Evolutionary conservation across 2,888 invertebrate species (phyloP), one percentile per base, ranked within the genome.

Genomic region (Nephrocerus scutellatus): DNA sequence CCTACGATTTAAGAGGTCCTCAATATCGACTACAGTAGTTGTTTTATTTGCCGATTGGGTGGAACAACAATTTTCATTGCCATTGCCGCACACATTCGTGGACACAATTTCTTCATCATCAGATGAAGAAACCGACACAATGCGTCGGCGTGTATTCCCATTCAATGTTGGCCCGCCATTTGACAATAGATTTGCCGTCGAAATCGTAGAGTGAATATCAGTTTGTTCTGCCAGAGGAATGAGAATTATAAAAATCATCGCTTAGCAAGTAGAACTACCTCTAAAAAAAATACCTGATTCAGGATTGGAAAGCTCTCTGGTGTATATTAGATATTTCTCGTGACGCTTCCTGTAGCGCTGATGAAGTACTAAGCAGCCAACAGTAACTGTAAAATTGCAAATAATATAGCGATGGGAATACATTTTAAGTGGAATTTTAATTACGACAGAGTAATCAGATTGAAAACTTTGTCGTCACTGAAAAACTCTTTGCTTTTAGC

Each of bases 361-460:
- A 67, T 89, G 87, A 39, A 91, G 66, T 20, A 90, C 80, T 41
- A 92, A 71, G 56, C 86, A 85, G 2, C 85, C 84, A 4, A 84
- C 75, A 1, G 88, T 85, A 31, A 89, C 85, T 80, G 66, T 5
- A 61, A 71, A 48, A 38, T 12, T 19, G 20, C 18, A 30, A 13
- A n/a, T n/a, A n/a, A n/a, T n/a, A n/a, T n/a, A n/a, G n/a, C n/a
- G n/a, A n/a, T n/a, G n/a, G n/a, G n/a, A n/a, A n/a, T n/a, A n/a
- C n/a, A n/a, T n/a, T n/a, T n/a, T n/a, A n/a, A n/a, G n/a, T n/a
- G n/a, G n/a, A n/a, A n/a, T n/a, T n/a, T n/a, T n/a, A n/a, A n/a
- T n/a, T n/a, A n/a, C n/a, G n/a, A n/a, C n/a, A n/a, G n/a, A 16
- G 3, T 6, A 5, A 34, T 64, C 64, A 64, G 64, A 51, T 64